Base-by-base conservation (phyloP, 2,113 vertebrate species). In the Ardeotis arabs region DNA sequence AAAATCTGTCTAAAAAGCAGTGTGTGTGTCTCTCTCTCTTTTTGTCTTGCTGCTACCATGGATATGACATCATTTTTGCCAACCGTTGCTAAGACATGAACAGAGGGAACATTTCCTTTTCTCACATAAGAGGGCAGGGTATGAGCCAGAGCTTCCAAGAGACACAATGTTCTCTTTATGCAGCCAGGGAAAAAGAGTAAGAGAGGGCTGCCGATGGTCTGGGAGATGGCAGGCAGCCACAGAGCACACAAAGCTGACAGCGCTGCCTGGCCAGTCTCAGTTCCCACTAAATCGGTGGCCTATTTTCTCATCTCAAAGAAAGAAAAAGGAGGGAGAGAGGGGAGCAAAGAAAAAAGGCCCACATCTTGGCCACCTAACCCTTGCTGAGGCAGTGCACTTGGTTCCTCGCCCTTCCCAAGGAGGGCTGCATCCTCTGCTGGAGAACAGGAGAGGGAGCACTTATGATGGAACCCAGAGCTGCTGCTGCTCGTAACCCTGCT, bases 61-160 rank as follows among this genome's bases (percentile, higher is more conserved):
- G 97, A 96, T 95, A 97, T 97, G 89, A 93, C 91, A 93, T 94
- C 91, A 79, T 58, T 98, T 97, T 95, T 96, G 97, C 96, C 96
- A 98, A 94, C 87, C 41, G 80, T 93, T 88, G 70, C 93, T 83
- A 87, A 93, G 93, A 94, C 80, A 91, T 94, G 94, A 95, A 85
- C 70, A 68, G 88, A 82, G 68, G 59, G 88, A 86, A 89, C 27
- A 78, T 88, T 92, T 97, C 96, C 95, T 95, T 87, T 96, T 97
- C 90, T 95, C 87, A 89, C 76, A 91, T 9, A 83, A 83, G 84
- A 73, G 91, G 64, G 39, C 47, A 94, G 92, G 47, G 49, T 77
- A 45, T 10, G 70, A 97, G 94, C 94, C 94, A 83, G 79, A 59
- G 69, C 84, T 90, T 90, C 66, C 95, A 95, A 81, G 75, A 89